Conservation (phyloP, 2,113 vertebrate species). For the Phalacrocorax pelagicus region DNA sequence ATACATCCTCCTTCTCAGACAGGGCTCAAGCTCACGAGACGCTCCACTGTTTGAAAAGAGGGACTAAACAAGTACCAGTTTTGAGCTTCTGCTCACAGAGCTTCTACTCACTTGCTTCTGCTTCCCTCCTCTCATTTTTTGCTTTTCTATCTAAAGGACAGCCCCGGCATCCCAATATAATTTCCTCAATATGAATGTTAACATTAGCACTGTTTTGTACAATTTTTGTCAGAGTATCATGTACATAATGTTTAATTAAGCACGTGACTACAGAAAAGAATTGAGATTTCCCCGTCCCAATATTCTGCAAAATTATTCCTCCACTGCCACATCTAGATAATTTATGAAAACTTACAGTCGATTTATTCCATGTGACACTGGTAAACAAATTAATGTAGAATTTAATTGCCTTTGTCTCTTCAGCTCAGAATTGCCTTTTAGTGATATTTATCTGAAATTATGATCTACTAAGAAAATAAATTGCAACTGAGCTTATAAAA, state of each 20-base stretch:
- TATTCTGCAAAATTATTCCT: neutral
- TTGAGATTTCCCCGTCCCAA: neutral
- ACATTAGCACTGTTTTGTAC: neutral
- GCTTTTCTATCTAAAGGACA: neutral
- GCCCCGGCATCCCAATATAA: neutral
- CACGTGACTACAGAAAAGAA: neutral
- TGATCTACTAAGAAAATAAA: conserved; percentile 20
- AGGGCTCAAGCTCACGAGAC: neutral
- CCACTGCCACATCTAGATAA: neutral
- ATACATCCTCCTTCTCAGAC: neutral
- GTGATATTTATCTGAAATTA: conserved; percentile 41
- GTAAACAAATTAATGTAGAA: conserved; percentile 46
- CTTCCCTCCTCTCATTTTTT: neutral
- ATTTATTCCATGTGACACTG: conserved; percentile 10
- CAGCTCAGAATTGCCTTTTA: neutral
- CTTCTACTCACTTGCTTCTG: neutral
- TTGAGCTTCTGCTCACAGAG: neutral
- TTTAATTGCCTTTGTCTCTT: conserved; percentile 55
- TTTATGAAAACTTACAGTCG: neutral
- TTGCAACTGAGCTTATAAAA: neutral
- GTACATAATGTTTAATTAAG: neutral
- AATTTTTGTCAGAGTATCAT: neutral
- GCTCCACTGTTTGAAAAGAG: neutral
- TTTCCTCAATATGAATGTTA: neutral
- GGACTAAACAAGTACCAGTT: neutral